Base-by-base conservation (phyloP, 2,797 vertebrate species). In the Sebastes diaconus region DNA sequence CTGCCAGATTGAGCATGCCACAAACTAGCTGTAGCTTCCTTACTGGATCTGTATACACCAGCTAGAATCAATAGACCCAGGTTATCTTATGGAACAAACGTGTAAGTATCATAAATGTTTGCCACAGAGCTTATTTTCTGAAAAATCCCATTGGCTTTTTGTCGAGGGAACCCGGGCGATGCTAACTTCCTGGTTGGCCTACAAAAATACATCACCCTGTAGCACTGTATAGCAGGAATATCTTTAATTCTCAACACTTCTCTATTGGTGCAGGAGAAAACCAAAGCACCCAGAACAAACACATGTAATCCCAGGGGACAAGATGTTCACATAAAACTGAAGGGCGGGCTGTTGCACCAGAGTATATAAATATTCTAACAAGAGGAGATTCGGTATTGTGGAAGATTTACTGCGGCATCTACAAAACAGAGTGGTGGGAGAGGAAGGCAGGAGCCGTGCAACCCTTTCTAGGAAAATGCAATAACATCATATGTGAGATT, bases 211-310 rank as follows among this genome's bases (percentile, higher is more conserved):
- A 52, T 20, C 46, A n/a, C 46, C 46, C 46, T n/a, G 18, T n/a
- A n/a, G 46, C 46, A 20, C 18, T 52, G 0, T 52, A 52, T 52
- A n/a, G 55, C 54, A 68, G 64, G n/a, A 64, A 14, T 8, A 16
- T 63, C 5, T 70, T 58, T 58, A 67, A 79, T 63, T 61, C 64
- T 5, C 11, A 29, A 66, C 54, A 76, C 29, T 55, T 69, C 25
- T 71, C 29, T 18, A 1, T 32, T 57, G 39, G 58, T 59, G 54
- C 52, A 58, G 36, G 5, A 74, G 24, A n/a, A 30, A 68, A 57
- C 20, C 25, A 75, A 68, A 68, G 54, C 42, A 64, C 12, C 24
- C 60, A 59, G 46, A 72, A 65, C 67, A 68, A 87, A 80, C 24
- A 25, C 52, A 52, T 69, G 72, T 68, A 71, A 81, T 79, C 80